Base-by-base conservation (phyloP, 2,797 vertebrate genomes). In the Lateolabrax maculatus region DNA sequence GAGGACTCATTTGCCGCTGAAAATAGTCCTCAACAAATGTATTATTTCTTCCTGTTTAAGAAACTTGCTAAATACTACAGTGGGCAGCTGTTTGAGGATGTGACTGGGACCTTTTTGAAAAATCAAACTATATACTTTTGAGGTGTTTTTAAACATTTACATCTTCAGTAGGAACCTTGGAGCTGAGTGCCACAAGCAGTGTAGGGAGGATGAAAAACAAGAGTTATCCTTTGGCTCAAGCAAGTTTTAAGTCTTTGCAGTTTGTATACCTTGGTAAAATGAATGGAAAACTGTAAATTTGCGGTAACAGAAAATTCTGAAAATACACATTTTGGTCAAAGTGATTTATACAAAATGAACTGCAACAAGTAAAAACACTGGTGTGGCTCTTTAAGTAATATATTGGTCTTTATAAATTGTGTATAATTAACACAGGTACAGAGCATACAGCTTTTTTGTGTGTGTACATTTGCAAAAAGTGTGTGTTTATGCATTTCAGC, bases 401-500 rank as follows among this genome's bases (percentile, higher is more conserved):
- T 10, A 73, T 1, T 9, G 2, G 2, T 31, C 21, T 3, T 29
- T 39, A 37, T 19, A 3, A 41, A 72, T 52, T 34, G 6, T 48
- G 71, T 6, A 5, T 11, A 25, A 53, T 34, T 18, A 6, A 36
- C 8, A 64, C 23, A 62, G 4, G n/a, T 18, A n/a, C 5, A 13
- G 23, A 16, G 10, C 25, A n/a, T 51, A 15, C 11, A 13, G n/a
- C 23, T 25, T 41, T 46, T 6, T 31, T 66, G 18, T 13, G 41
- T 48, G n/a, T 36, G 37, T 12, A 10, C 13, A 31, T 29, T 16
- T 68, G 12, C 18, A 52, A 5, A 34, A 41, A 43, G 15, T 75
- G 31, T 57, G 9, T 65, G 12, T 51, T 58, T 58, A 4, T 75
- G 44, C 19, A 25, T 63, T 63, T 64, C 64, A 67, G 34, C 21